Evolutionary conservation across 92 coral and sea anemone species (phyloP), one percentile per base, ranked within the genome.

Genomic region (Porites rus): DNA sequence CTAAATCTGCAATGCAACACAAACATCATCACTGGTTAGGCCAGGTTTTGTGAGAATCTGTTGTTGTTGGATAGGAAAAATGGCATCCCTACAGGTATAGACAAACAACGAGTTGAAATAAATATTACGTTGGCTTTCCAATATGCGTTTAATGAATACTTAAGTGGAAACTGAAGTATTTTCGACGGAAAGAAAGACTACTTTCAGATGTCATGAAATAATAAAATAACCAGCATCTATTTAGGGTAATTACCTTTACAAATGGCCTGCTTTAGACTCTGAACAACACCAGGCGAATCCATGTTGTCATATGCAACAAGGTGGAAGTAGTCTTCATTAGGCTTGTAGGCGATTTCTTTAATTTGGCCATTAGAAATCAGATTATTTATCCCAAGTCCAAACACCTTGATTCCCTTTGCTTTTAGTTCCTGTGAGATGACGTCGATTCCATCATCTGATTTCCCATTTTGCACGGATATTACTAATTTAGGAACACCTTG

Each of bases 271-370:
- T 67, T 22, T 11, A 67, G 11, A 25, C 24, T 24, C 72, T 22
- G 14, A 67, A 67, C 46, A 9, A 67, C 12, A 67, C 10, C 24
- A 7, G 10, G 14, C 2, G 16, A n/a, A 8, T 38, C 82, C 8
- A 77, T 60, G 51, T 58, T 38, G 19, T 77, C 82, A 59, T 77
- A 77, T 7, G 52, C 70, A 60, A 77, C 19, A 52, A 14, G 54
- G 24, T 20, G 22, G 21, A 77, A 16, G 66, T 56, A 64, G 16
- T 77, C n/a, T 8, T 64, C 46, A 59, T 58, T 60, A 16, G 82
- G 82, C 63, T 77, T 64, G 63, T 60, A 52, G 4, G 82, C 82
- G 17, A 59, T 59, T n/a, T 60, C 82, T 5, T 77, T 77, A 60
- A 58, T 16, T 77, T 77, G 82, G 10, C 82, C 71, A 12, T 60